Conservation (phyloP, 2,888 invertebrate genomes). For the Netelia virgata region DNA sequence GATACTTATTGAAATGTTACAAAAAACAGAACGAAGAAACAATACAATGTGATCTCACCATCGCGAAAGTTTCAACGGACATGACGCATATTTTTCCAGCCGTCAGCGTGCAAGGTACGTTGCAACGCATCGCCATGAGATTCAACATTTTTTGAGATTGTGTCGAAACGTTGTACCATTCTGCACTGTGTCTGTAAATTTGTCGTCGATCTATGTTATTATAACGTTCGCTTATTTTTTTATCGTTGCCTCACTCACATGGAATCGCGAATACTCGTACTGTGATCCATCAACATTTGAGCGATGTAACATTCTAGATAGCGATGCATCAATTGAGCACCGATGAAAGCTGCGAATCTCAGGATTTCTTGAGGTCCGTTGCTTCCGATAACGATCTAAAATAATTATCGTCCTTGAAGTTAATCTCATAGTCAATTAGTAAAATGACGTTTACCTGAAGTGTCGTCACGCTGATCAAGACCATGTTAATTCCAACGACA, state of each 20-base stretch:
- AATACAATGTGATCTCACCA: conserved; percentile 27
- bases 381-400: conserved; percentile 22
- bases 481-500: background rate
- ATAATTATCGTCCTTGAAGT: background rate
- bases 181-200: background rate
- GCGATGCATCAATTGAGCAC: conserved; percentile 30
- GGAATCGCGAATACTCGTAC: conserved; percentile 26
- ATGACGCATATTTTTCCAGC: conserved; percentile 42
- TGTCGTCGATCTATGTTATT: background rate
- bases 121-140: conserved; percentile 38
- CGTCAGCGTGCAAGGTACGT: conserved; percentile 44
- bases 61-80: conserved; percentile 41
- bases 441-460: conserved; percentile 19
- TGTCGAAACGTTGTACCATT: conserved; percentile 34
- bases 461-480: conserved; percentile 16
- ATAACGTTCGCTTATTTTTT: background rate
- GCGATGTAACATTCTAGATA: conserved; percentile 24
- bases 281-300: conserved; percentile 46
- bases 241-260: conserved; percentile 10
- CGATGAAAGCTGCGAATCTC: conserved; percentile 18
- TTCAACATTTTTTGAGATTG: conserved; percentile 38
- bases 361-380: conserved; percentile 16
- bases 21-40: background rate
- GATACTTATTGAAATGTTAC: background rate
- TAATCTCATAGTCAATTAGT: background rate